Base-by-base conservation (phyloP, 2,113 vertebrate genomes). In the Pica pica region DNA sequence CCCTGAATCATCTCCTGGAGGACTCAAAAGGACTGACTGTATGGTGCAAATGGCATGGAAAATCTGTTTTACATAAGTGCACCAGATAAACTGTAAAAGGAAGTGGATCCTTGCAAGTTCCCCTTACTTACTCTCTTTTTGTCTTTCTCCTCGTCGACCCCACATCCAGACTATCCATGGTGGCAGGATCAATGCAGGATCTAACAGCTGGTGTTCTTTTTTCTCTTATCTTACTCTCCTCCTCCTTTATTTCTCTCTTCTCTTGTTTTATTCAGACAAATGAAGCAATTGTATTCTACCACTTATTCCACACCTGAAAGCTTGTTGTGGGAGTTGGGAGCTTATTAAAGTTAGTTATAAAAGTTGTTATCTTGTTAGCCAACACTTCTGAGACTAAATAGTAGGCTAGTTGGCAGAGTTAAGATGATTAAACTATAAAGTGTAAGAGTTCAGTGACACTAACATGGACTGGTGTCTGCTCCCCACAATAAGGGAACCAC, bases 101-200 rank as follows among this genome's bases (percentile, higher is more conserved):
- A 39, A 73, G 35, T 16, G 11, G 18, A 74, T n/a, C n/a, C 24
- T 26, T 49, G 23, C 49, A 49, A 12, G 11, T 41, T 27, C 28
- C 23, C 30, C n/a, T 55, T 26, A 14, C n/a, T 55, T 26, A 14
- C 11, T 55, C 28, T 39, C 14, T 46, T 61, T 83, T 18, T 11
- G 10, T 20, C 33, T 61, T 26, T 37, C 33, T 63, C n/a, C 14
- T 33, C 28, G 14, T 23, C 0, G 1, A 47, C 18, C 49, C 22
- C 18, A 22, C 17, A 55, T 22, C 5, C 3, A 7, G 18, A 55
- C 33, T 39, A 46, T 5, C 11, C 33, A 24, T 6, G 7, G 49
- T 0, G 0, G 18, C 17, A 46, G 33, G 13, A 10, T 37, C 27
- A 63, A 14, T 6, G 1, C 8, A 63, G 17, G 33, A 53, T 53